These are phyloP conservation scores for Trichonephila clavipes DNA, from an alignment of 1,140 invertebrate species.

Conservation along the genomic window DNA sequence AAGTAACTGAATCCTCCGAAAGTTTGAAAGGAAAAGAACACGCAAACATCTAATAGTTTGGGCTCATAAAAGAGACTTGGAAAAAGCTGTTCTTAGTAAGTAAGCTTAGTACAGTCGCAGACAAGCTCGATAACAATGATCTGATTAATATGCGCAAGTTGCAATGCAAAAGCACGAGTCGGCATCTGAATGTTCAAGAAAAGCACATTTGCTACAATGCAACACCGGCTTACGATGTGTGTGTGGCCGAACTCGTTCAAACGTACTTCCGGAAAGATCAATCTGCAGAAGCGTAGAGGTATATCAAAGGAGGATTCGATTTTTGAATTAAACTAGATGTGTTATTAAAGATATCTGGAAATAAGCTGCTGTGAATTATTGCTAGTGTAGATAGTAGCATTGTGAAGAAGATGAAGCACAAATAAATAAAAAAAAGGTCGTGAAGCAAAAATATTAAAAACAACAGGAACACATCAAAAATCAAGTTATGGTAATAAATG, in stretches of 20 bases:
- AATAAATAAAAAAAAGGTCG: too few relatives aligned
- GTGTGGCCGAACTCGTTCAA: not conserved
- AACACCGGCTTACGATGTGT: not conserved
- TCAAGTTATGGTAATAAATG: too few relatives aligned
- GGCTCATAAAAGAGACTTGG: not conserved
- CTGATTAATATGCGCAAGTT: slow-evolving; percentile 23
- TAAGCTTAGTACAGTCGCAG: not conserved
- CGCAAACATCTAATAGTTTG: not conserved
- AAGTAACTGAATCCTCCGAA: not conserved
- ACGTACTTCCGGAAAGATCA: not conserved
- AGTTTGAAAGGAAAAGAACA: not conserved
- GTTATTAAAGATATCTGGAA: not conserved
- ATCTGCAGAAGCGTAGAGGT: not conserved
- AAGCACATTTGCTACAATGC: not conserved
- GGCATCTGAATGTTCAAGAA: not conserved
- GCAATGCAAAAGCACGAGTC: not conserved
- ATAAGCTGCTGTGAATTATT: not conserved
- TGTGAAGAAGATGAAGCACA: too few relatives aligned
- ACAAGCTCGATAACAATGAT: not conserved
- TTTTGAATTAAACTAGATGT: not conserved
- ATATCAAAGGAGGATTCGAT: not conserved
- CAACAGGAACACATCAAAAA: too few relatives aligned
- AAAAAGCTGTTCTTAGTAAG: not conserved
- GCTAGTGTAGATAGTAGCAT: too few relatives aligned
- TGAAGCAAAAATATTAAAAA: too few relatives aligned